Base-by-base conservation (phyloP, 1,140 invertebrate genomes). In the Drosophila pectinifera region DNA sequence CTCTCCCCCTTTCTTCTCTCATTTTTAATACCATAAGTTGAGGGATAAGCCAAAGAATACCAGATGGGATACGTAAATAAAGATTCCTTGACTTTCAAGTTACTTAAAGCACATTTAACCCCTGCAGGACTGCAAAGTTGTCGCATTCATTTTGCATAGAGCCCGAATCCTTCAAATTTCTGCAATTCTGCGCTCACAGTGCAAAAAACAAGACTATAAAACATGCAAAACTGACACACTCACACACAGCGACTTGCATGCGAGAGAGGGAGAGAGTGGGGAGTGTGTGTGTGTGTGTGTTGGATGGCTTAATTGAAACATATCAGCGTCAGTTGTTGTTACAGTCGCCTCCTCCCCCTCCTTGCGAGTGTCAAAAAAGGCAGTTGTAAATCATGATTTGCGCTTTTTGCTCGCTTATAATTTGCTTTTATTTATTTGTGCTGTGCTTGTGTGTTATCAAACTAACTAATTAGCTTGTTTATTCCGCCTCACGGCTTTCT, bases 381-480 rank as follows among this genome's bases (percentile, higher is more conserved):
- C 49, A 26, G 58, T n/a, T 62, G 58, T 39, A 62, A 55, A 51
- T 55, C 36, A 24, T 42, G 22, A 20, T 43, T 28, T 51, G 10
- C n/a, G 13, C 62, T 49, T 46, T 46, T 64, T 24, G 34, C 26
- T 38, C 14, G 11, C 22, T 16, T 43, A 20, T 51, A n/a, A 43
- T 46, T 16, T 5, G 18, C 10, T 18, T 61, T 26, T 54, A 20
- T 42, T 51, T 75, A 39, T 75, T 75, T 42, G 28, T 49, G 31
- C 48, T 46, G 41, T 20, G 46, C 46, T 36, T 75, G 49, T 73
- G 22, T 49, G 14, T 69, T 64, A 64, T 72, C 53, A 78, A 78
- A 70, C 75, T 38, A 67, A 70, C 73, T 78, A 72, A 78, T 78
- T 78, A 64, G 75, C 75, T 64, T 78, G 65, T 54, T 78, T 78